Evolutionary conservation across 2,113 vertebrate genomes (phyloP).

Genomic region (Microcebus jonahi): DNA sequence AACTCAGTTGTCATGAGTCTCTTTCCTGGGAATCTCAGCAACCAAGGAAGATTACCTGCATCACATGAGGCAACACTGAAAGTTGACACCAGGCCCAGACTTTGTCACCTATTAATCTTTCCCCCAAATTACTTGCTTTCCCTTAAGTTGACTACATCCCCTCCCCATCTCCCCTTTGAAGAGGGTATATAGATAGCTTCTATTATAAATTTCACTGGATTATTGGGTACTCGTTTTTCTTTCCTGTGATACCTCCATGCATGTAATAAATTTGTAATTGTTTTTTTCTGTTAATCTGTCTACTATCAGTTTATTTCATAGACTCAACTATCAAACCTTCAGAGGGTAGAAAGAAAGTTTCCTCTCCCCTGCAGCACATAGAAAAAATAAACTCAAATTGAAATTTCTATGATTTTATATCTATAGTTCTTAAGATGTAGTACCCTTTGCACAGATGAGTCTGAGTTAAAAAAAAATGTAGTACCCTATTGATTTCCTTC

Average conservation of each 20-base stretch:
- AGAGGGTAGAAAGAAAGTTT: neutral
- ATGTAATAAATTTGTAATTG: neutral
- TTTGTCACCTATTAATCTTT: neutral
- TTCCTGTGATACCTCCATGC: neutral
- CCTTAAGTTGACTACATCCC: neutral
- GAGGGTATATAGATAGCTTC: neutral
- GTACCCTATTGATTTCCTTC: neutral
- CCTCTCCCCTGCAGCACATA: neutral
- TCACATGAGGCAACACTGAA: neutral
- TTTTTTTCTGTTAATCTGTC: neutral
- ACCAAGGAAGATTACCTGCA: neutral
- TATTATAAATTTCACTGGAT: neutral
- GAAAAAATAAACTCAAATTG: neutral
- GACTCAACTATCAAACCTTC: neutral
- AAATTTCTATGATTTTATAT: neutral
- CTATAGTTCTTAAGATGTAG: neutral
- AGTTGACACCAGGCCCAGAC: neutral
- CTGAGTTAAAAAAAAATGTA: neutral
- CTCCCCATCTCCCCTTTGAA: neutral
- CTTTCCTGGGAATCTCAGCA: neutral
- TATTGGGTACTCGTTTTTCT: neutral
- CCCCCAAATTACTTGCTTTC: neutral
- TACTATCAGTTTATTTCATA: neutral
- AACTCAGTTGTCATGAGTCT: neutral
- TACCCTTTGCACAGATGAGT: neutral